Percentiles rank a stretch among this genome's conserved stretches.
These are phyloP conservation scores for Chelonia mydas DNA, from an alignment of 2,797 vertebrate genomes.

Conservation along the genomic window DNA sequence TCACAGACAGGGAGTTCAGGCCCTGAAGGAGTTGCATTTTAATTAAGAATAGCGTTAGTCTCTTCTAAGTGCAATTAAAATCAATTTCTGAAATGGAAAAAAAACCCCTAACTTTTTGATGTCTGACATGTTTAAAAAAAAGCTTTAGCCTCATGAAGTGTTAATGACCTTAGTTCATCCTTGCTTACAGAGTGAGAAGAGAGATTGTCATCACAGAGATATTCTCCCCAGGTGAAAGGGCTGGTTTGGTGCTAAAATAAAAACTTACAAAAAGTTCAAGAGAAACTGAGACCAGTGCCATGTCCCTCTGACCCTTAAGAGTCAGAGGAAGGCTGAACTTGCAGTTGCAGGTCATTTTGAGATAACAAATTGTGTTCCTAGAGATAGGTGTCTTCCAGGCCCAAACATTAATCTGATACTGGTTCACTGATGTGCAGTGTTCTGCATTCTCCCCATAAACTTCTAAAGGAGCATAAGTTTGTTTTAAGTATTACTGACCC, in stretches of 20 bases:
- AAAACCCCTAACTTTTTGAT: not conserved
- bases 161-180: not conserved
- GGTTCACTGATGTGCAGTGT: not conserved
- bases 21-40: not conserved
- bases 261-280: not conserved
- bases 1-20: not conserved
- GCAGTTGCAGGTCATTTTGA: too few species aligned
- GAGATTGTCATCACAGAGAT: not conserved
- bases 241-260: not conserved
- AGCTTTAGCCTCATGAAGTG: not conserved
- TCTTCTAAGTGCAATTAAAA: not conserved
- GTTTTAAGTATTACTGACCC: not conserved
- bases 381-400: not conserved
- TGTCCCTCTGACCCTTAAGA: not conserved
- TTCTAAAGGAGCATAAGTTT: not conserved
- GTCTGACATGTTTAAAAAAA: not conserved
- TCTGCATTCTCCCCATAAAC: not conserved
- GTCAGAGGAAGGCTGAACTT: not conserved
- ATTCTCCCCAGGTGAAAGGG: not conserved
- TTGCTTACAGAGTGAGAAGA: not conserved
- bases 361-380: not conserved
- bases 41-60: not conserved
- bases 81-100: not conserved
- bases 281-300: not conserved
- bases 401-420: not conserved